Percentiles rank a stretch among this genome's conserved stretches.
Conservation (phyloP, 2,888 invertebrate genomes). For the Halictus quadricinctus region DNA sequence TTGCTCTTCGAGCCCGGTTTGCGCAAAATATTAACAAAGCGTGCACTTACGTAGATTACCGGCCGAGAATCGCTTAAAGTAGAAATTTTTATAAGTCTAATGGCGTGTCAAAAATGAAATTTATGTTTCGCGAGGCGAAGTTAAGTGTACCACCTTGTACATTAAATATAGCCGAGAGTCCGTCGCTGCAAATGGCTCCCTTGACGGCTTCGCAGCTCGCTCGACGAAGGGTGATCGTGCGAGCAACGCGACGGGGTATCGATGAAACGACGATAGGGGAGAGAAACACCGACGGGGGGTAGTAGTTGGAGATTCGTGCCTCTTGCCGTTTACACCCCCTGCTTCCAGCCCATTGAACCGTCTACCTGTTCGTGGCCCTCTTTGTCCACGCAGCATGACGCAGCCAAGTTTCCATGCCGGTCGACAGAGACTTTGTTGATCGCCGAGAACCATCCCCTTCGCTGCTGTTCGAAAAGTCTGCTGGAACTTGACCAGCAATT, state of each 20-base stretch:
- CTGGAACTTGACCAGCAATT: neutral
- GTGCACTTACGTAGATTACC: neutral
- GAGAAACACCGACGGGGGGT: constrained; percentile 33
- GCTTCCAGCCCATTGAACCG: constrained; percentile 60
- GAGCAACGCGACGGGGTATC: constrained; percentile 42
- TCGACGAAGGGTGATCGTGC: constrained; percentile 43
- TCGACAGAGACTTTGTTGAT: constrained; percentile 29
- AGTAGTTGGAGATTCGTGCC: constrained; percentile 53
- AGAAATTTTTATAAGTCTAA: constrained; percentile 16
- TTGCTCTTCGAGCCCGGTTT: neutral
- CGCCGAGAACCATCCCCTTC: constrained; percentile 22
- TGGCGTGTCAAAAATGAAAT: constrained; percentile 16
- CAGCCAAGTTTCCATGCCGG: constrained; percentile 32
- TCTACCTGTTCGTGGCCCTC: constrained; percentile 40
- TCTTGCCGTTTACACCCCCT: constrained; percentile 61
- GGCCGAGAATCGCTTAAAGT: neutral
- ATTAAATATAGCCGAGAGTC: constrained; percentile 35
- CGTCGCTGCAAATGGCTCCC: constrained; percentile 37
- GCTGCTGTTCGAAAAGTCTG: neutral
- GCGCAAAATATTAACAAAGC: neutral
- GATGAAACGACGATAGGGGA: constrained; percentile 44
- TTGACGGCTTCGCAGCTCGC: constrained; percentile 35
- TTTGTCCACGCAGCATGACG: constrained; percentile 33
- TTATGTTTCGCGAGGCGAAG: constrained; percentile 13
- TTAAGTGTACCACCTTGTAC: constrained; percentile 33